Base-by-base conservation (phyloP, 2,113 vertebrate genomes). In the Todiramphus chloris region DNA sequence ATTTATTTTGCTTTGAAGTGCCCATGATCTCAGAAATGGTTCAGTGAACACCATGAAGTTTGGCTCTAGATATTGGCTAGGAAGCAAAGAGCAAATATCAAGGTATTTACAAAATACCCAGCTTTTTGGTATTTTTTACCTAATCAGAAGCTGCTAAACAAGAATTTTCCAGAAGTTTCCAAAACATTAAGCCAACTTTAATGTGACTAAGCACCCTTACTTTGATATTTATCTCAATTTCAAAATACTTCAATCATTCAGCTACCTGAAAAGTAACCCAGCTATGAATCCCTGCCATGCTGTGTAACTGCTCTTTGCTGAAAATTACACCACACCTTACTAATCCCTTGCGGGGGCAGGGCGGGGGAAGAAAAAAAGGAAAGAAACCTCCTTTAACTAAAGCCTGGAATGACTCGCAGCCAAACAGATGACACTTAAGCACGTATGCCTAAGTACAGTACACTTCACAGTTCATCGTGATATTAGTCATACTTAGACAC, bases 161-260 rank as follows among this genome's bases (percentile, higher is more conserved):
- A 88, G 44, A 95, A 83, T 13, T 88, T 87, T 91, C 82, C 51
- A 77, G 89, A 96, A 95, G 25, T 63, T 72, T 90, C 46, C 59
- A 83, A 91, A 92, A 79, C 17, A 62, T 85, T 58, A 79, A 85
- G 50, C 86, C 55, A 63, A 83, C 46, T 74, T 70, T 70, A 51
- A 83, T 63, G 63, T 92, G 88, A 93, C 95, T 95, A 94, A 93
- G 75, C 83, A 84, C 80, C 83, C 58, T 63, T 95, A 88, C 85
- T 94, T 87, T 41, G 66, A 51, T 83, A 90, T 87, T 87, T 74
- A 87, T 85, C 81, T 93, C 72, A 28, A 77, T 81, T 86, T 89
- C 80, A 96, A 95, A 95, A 94, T 69, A 89, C 80, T 94, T 97
- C 88, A 94, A 74, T 94, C 88, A 93, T 48, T 78, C 68, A 69